phyloP scores from a whole-genome alignment of 1,140 invertebrate genomes.

The Zaprionus kolodkinae region DNA sequence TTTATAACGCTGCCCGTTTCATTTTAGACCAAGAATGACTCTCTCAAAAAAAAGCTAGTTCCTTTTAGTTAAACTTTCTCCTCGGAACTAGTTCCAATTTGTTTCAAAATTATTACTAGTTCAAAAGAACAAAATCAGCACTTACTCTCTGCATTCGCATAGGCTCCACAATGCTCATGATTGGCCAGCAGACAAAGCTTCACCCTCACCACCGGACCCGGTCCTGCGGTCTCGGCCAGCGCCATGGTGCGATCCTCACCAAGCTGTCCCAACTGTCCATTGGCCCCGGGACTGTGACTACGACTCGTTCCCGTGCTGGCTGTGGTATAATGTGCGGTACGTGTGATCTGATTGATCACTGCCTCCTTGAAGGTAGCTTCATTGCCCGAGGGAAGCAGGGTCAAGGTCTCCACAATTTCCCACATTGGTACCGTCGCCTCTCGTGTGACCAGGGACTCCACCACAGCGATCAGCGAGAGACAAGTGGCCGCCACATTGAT shows the following conservation, averaged over 20 bases:
- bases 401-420: slow-evolving; percentile 89
- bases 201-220: slow-evolving; percentile 89
- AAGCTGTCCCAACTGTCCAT: slow-evolving; percentile 83
- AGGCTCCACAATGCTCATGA: slow-evolving; percentile 92
- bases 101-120: not conserved
- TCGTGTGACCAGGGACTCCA: slow-evolving; percentile 88
- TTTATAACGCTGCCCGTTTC: too few relatives aligned
- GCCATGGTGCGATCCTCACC: slow-evolving; percentile 85
- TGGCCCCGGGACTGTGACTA: slow-evolving; percentile 75
- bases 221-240: slow-evolving; percentile 85
- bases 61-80: not conserved
- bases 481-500: slow-evolving; percentile 92
- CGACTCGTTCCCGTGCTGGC: slow-evolving; percentile 66
- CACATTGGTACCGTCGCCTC: slow-evolving; percentile 87
- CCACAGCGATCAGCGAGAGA: slow-evolving; percentile 89
- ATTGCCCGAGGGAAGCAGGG: slow-evolving; percentile 88
- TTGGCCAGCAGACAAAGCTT: slow-evolving; percentile 92
- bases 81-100: not conserved
- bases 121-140: slow-evolving; percentile 47
- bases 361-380: slow-evolving; percentile 88
- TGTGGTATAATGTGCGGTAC: slow-evolving; percentile 70
- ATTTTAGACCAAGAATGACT: not conserved
- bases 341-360: slow-evolving; percentile 86
- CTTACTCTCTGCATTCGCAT: slow-evolving; percentile 92
- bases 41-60: not conserved